Base-by-base conservation (phyloP, 2,113 vertebrate genomes). In the Nestor notabilis region DNA sequence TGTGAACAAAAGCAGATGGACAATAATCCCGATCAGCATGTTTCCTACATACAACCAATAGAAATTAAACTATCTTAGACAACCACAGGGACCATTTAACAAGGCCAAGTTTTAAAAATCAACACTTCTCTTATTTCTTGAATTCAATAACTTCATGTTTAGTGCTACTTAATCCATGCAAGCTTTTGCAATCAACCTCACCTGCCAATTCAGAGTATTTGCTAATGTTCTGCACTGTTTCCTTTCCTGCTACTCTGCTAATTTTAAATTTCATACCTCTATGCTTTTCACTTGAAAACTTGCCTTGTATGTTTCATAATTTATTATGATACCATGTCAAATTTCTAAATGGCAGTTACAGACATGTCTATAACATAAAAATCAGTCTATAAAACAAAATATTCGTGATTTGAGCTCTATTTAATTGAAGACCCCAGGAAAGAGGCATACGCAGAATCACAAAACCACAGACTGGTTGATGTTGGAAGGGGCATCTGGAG, bases 1-100 rank as follows among this genome's bases (percentile, higher is more conserved):
- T 74, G 39, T 87, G 83, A 90, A 65, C 24, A 76, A 95, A 93
- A 95, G 39, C 92, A 96, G 83, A 82, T 60, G 72, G 66, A 71
- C 52, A 87, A 50, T 52, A 82, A 76, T 39, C 39, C 17, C 31
- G 27, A 76, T 75, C 4, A 6, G 35, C 20, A 8, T 33, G 47
- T 84, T 93, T 90, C 18, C 44, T 78, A 46, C 46, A 60, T 13
- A 43, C 3, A 91, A 50, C 13, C 14, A 70, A 24, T 10, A 69
- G 24, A 65, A 65, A 15, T 50, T 64, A 39, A 94, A 69, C 18
- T 74, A 8, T 64, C 39, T 71, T 53, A 43, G 27, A 56, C 61
- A 60, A 33, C 14, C 41, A 75, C 6, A 58, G 52, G 10, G 39
- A 16, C 18, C 17, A 65, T 49, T 71, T 82, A 89, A 61, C 9